Percentiles rank a stretch among this genome's conserved stretches.
Evolutionary conservation across 2,797 vertebrate species (phyloP).

Genomic region (Dendrocincla tyrannina): DNA sequence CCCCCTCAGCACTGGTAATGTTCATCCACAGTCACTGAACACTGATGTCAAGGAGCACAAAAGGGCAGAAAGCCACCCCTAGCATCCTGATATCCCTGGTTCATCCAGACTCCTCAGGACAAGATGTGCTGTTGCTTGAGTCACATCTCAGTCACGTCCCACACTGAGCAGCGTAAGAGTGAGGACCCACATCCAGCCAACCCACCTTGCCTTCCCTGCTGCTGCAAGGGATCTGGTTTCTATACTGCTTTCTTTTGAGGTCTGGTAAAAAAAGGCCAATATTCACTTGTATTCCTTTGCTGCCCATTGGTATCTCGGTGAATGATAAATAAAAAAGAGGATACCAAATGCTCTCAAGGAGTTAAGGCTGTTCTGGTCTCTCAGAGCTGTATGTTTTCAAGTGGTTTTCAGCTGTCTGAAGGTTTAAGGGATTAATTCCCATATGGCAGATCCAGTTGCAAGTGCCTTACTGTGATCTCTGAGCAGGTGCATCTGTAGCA

Average conservation of each 20-base stretch:
- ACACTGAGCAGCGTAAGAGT: neutral
- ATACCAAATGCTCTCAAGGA: neutral
- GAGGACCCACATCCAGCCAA: neutral
- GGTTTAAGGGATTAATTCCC: neutral
- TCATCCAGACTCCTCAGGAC: neutral
- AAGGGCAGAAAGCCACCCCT: neutral
- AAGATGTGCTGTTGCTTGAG: fast-evolving
- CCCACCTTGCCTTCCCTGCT: neutral
- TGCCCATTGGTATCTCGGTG: neutral
- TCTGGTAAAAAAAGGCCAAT: neutral
- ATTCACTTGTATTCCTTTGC: neutral
- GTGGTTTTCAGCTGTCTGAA: neutral
- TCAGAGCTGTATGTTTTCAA: neutral
- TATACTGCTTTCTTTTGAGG: neutral
- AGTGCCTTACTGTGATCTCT: neutral
- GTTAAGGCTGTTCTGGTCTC: neutral
- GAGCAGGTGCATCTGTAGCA: neutral
- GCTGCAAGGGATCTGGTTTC: neutral
- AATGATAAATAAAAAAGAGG: neutral
- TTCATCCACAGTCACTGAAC: neutral
- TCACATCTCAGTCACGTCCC: neutral
- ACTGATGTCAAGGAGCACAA: neutral
- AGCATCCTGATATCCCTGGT: neutral
- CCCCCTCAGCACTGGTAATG: neutral
- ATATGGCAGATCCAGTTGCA: neutral